Percentiles rank a stretch among this genome's conserved stretches.
These are phyloP conservation scores for Cyanoliseus patagonus DNA, from an alignment of 2,113 vertebrate genomes.

Conservation along the genomic window DNA sequence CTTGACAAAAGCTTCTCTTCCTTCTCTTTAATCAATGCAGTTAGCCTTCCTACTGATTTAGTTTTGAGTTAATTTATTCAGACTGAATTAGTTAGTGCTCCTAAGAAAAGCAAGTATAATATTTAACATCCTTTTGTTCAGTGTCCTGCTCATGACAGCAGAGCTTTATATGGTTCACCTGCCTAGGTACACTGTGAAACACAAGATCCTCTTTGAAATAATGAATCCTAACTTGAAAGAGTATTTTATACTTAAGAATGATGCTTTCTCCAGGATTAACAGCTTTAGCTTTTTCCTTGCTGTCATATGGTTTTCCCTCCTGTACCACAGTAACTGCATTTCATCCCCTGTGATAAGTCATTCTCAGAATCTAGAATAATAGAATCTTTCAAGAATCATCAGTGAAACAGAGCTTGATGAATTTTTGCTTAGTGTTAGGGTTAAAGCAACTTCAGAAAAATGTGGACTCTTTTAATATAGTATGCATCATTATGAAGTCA, in stretches of 20 bases:
- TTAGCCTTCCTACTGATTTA: constrained; percentile 9
- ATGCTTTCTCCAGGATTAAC: background rate
- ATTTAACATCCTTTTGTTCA: background rate
- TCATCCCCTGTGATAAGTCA: background rate
- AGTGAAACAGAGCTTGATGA: background rate
- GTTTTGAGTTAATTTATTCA: constrained; percentile 34
- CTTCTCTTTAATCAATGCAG: background rate
- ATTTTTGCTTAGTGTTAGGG: background rate
- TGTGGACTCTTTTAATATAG: background rate
- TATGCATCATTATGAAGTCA: background rate
- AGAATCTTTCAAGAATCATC: background rate
- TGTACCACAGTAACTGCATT: background rate
- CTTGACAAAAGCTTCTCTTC: background rate
- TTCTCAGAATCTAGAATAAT: background rate
- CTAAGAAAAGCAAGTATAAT: background rate
- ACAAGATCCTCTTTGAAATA: background rate
- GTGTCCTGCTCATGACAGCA: background rate
- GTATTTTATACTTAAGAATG: background rate
- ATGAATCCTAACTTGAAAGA: background rate
- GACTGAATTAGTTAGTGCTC: constrained; percentile 8
- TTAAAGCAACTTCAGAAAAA: background rate
- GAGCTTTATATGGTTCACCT: background rate
- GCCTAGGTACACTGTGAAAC: background rate
- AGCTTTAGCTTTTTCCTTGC: background rate
- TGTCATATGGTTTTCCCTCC: background rate